Evolutionary conservation across 2,113 vertebrate genomes (phyloP), one percentile per base, ranked within the genome.

Genomic region (Pristiophorus japonicus): DNA sequence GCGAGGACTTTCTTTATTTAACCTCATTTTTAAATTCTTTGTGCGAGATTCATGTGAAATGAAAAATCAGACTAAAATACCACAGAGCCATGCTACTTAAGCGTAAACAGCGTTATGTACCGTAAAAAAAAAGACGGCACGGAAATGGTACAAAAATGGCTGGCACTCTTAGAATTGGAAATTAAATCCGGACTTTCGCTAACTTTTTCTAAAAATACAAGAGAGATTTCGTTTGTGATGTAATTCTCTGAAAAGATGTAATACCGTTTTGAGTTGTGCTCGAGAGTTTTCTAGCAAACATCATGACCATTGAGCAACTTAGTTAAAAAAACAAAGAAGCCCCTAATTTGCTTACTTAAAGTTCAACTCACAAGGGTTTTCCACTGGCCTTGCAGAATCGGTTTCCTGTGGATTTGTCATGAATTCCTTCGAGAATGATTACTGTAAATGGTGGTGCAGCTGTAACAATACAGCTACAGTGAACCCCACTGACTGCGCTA

Each of bases 341-440:
- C 92, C 92, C 65, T 70, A 94, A 94, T 94, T 70, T 94, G 92
- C 92, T 27, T 94, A 94, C 7, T 67, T 70, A 94, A 94, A 94
- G 92, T 66, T 94, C 92, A 94, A 42, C 24, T 30, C 18, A 38
- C 20, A 63, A 51, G 1, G 38, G 65, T 47, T 66, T 94, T 67
- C 92, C 92, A 67, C 65, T 70, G 65, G 38, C 92, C 42, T 94
- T 47, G 92, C 38, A 67, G 24, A 93, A 93, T 66, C n/a, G 8
- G 65, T 94, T 94, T 47, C 92, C 24, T 30, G 7, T 65, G n/a
- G 16, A 42, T 42, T 92, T 92, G 34, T 92, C 59, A 92, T 27
- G 38, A 45, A 45, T 45, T 62, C 47, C 55, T 59, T 14, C 88
- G 16, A 63, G 27, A 63, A 63, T 65, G 34, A 7, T 92, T 63